A percentile compares a stretch with the other conserved stretches of the same genome.
phyloP scores from a whole-genome alignment of 2,797 vertebrate genomes.

The Coregonus suidteri region DNA sequence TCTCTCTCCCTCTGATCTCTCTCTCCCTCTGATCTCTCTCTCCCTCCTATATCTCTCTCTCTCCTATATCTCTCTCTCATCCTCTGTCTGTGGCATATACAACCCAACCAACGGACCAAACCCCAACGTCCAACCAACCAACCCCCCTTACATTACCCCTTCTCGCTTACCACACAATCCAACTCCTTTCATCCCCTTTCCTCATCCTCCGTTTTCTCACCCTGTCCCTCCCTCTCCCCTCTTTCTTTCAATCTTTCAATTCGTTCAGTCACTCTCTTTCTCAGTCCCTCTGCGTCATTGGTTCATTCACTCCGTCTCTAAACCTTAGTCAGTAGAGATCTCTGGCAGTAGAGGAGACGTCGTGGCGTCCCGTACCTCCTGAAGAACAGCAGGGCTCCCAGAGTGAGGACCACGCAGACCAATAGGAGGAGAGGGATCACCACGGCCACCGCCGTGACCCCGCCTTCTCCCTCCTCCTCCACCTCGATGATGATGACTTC shows the following conservation, averaged over 20 bases:
- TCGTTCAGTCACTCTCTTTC: conserved; percentile 25
- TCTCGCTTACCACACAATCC: conserved; percentile 12
- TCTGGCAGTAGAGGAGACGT: conserved; percentile 88
- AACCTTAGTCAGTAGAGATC: conserved; percentile 84
- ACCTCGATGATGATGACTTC: conserved; percentile 86
- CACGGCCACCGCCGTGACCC: conserved; percentile 73
- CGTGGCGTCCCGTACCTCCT: conserved; percentile 87
- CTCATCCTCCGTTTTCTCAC: background rate
- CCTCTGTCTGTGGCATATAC: too few species aligned
- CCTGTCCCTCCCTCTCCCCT: conserved; percentile 19
- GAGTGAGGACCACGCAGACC: conserved; percentile 80
- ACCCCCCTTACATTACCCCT: background rate
- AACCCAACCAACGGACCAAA: too few species aligned
- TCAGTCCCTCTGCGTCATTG: conserved; percentile 54
- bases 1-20: too few species aligned
- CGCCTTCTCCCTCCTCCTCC: conserved; percentile 68
- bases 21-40: too few species aligned
- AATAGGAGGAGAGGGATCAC: conserved; percentile 84
- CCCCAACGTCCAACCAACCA: background rate
- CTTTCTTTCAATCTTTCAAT: conserved; percentile 24
- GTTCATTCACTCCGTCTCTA: conserved; percentile 58
- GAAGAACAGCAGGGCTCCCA: conserved; percentile 87
- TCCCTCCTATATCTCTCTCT: too few species aligned
- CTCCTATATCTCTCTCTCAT: too few species aligned
- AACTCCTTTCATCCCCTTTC: conserved; percentile 26